Evolutionary conservation across 1,140 invertebrate species (phyloP), one percentile per base, ranked within the genome.

Genomic region (Cheumatopsyche charites): DNA sequence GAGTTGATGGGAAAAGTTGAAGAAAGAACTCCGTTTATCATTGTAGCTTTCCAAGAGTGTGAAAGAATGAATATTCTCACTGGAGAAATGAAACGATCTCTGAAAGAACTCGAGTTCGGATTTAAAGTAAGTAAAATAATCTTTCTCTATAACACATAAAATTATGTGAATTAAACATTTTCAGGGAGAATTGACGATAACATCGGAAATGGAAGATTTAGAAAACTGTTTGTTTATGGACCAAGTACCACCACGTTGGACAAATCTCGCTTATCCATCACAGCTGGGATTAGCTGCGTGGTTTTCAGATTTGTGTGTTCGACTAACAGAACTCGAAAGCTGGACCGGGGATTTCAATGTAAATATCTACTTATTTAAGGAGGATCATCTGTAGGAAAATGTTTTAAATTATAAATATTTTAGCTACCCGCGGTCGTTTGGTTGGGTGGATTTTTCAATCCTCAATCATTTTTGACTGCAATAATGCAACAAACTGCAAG

Each of bases 401-500:
- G 47, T 49, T 68, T 72, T 62, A 3, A 63, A 66, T 19, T 19
- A 45, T 12, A 63, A 47, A 74, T 49, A 72, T 76, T 77, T 11
- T 77, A 91, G 87, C 82, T 95, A 52, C 95, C 95, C 0, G 82
- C 92, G 0, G 89, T 94, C 0, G 90, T 97, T 19, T 98, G 96
- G 96, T 83, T 98, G 23, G 93, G 90, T 9, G 96, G 95, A 17
- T 96, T 98, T 80, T 98, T 98, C 83, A 98, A 98, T 84, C 96
- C 96, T 0, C 96, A 98, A 82, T 97, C 95, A 12, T 96, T 98
- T 81, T 84, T 98, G 7, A 98, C 96, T 0, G 96, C 96, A 29
- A 96, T 98, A 78, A 98, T 98, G 95, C 96, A 98, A 82, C 94
- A 93, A 81, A 97, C 95, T 55, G 95, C 95, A 0, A 86, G 95